Base-by-base conservation (phyloP, 2,113 vertebrate species). In the Chiloscyllium plagiosum region DNA sequence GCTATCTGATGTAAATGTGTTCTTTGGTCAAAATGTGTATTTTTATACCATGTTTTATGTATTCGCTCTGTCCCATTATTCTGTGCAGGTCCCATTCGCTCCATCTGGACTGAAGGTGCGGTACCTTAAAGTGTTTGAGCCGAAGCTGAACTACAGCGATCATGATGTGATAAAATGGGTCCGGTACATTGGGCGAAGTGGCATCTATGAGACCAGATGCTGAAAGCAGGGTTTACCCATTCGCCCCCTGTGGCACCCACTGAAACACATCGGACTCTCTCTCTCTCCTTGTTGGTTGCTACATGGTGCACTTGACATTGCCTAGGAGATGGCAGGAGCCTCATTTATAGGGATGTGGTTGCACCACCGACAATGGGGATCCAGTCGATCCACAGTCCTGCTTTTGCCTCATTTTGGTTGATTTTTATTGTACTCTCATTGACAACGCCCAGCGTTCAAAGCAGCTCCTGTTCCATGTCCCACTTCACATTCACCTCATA, bases 141-240 rank as follows among this genome's bases (percentile, higher is more conserved):
- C 99, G 96, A 99, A 99, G 98, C 98, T 99, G 98, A 99, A 99
- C 98, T 99, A 99, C 99, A 99, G 99, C 97, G 99, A 99, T 97
- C 99, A 99, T 0, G 99, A 99, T 37, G 99, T 99, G 97, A 99
- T 99, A 96, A 99, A 99, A 99, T 99, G 99, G 99, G 99, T 99
- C 97, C 99, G 99, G 96, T 99, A 99, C 98, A 99, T 99, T 19
- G 99, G 99, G 96, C 98, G 99, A 96, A 99, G 99, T 0, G 99
- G 99, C 96, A 99, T 99, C 98, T 99, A 99, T 17, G 99, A 99
- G 98, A 99, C 99, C 2, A 98, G 99, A 97, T 99, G 99, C 98
- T 99, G 96, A 95, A 69, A 80, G n/a, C 37, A 65, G 94, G 96
- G 42, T n/a, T 93, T 66, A 66, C 33, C 68, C 7, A 20, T 10